phyloP scores from a whole-genome alignment of 35 echinoderm and acorn worm species.

The Heliocidaris erythrogramma region DNA sequence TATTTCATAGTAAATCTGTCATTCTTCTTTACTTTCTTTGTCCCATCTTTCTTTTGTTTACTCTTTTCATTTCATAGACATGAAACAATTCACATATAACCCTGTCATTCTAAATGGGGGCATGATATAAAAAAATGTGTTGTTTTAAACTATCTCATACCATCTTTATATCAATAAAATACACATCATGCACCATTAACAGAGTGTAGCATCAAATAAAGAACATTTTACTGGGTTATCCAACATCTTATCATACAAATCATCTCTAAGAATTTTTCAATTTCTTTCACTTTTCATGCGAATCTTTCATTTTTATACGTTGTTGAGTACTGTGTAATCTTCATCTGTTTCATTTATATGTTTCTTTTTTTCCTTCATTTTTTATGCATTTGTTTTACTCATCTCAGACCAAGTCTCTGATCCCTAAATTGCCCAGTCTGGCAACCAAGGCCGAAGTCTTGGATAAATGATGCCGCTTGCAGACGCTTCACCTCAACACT shows the following conservation, averaged over 20 bases:
- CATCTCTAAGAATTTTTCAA: constrained; percentile 14
- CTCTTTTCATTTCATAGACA: not conserved
- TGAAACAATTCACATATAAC: not conserved
- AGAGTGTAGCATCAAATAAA: not conserved
- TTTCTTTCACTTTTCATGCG: not conserved
- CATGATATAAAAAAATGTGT: not conserved
- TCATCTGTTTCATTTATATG: constrained; percentile 32
- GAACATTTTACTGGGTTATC: not conserved
- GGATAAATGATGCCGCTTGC: constrained; percentile 78
- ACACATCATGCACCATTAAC: not conserved
- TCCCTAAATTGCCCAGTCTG: constrained; percentile 96
- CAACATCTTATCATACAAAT: not conserved
- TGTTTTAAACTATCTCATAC: not conserved
- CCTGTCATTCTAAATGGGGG: not conserved
- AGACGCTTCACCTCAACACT: constrained; percentile 33
- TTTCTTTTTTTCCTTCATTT: constrained; percentile 39
- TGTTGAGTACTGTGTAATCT: not conserved
- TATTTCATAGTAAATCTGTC: not conserved
- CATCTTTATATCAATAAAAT: not conserved
- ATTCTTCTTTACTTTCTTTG: not conserved
- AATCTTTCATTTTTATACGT: constrained; percentile 41
- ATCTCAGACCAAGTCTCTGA: constrained; percentile 93
- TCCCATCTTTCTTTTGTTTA: not conserved
- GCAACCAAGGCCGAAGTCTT: constrained; percentile 84
- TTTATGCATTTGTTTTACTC: constrained; percentile 60